phyloP scores from a whole-genome alignment of 2,888 invertebrate species.

The Ctenicera cuprea region DNA sequence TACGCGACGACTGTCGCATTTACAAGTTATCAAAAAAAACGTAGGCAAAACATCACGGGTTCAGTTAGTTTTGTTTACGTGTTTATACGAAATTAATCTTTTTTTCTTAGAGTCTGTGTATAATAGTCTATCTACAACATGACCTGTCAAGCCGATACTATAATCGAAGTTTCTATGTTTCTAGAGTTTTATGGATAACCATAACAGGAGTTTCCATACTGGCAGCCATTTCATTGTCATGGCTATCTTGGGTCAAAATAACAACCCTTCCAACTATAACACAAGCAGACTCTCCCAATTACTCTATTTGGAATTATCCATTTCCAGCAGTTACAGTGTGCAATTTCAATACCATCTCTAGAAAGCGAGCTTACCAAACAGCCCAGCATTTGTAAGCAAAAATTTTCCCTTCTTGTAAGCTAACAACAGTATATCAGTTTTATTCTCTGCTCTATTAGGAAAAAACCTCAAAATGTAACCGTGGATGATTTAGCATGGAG shows the following conservation, averaged over 20 bases:
- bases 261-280: constrained; percentile 59
- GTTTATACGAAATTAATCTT: too few relatives aligned
- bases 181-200: constrained; percentile 70
- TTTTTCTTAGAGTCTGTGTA: too few relatives aligned
- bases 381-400: constrained; percentile 76
- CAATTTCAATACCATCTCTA: constrained; percentile 77
- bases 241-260: constrained; percentile 73
- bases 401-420: constrained; percentile 78
- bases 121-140: too few relatives aligned
- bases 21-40: too few relatives aligned
- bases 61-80: too few relatives aligned
- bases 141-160: too few relatives aligned
- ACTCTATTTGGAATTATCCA: constrained; percentile 80
- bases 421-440: neutral
- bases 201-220: constrained; percentile 75
- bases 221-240: constrained; percentile 75
- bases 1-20: too few relatives aligned
- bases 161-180: too few relatives aligned
- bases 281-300: constrained; percentile 73
- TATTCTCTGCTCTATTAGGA: constrained; percentile 3
- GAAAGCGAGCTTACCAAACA: constrained; percentile 71
- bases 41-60: too few relatives aligned
- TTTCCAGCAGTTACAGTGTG: constrained; percentile 82
- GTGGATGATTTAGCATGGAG: constrained; percentile 6
- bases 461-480: constrained; percentile 29